phyloP scores from a whole-genome alignment of 2,797 vertebrate genomes.

The Selene dorsalis region DNA sequence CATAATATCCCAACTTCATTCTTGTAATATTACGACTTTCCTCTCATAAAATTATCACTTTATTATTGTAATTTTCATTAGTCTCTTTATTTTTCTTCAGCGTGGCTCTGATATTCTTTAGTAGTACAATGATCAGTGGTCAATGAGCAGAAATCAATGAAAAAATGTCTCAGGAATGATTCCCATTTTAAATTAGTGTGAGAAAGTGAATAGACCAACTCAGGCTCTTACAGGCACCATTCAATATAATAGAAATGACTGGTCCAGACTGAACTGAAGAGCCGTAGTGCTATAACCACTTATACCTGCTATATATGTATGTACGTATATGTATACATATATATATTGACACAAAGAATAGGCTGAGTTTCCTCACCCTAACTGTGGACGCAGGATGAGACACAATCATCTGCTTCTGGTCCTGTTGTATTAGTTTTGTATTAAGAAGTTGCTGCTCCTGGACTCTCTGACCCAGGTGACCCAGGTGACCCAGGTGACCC shows the following conservation, averaged over 20 bases:
- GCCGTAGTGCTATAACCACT: too few relatives aligned
- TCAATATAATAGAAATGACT: too few relatives aligned
- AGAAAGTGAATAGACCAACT: background rate
- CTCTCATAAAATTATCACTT: too few relatives aligned
- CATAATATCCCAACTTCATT: too few relatives aligned
- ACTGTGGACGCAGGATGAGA: background rate
- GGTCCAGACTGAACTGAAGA: background rate
- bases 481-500: too few relatives aligned
- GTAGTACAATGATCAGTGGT: background rate
- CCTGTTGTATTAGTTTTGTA: too few relatives aligned
- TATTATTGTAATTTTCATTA: too few relatives aligned
- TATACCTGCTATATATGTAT: too few relatives aligned
- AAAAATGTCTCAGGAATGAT: background rate
- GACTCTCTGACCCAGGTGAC: background rate
- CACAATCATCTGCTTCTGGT: background rate
- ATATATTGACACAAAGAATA: background rate
- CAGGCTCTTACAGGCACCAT: background rate
- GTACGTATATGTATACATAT: too few relatives aligned
- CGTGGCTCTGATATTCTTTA: too few relatives aligned
- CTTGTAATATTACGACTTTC: too few relatives aligned
- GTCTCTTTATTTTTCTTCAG: too few relatives aligned
- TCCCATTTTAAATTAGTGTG: background rate
- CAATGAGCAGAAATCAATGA: background rate
- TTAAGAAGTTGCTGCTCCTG: background rate
- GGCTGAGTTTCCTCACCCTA: background rate